Base-by-base conservation (phyloP, 2,797 vertebrate genomes). In the Corythornis leucogaster region DNA sequence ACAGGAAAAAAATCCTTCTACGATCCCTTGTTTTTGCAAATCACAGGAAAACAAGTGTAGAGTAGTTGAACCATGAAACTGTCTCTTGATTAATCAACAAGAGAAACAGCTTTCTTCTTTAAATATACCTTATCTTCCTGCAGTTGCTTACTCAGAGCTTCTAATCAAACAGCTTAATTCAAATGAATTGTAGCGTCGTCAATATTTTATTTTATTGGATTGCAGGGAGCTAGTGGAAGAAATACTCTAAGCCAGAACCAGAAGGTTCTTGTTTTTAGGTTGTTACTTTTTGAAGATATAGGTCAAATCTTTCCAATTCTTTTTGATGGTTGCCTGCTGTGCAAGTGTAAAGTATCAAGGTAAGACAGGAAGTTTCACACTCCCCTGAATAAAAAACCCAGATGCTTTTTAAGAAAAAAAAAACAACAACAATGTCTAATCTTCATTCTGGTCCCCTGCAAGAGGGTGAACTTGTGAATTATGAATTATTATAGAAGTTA, bases 21-120 rank as follows among this genome's bases (percentile, higher is more conserved):
- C 59, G 35, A 21, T 69, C 8, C 14, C 42, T 10, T 62, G 1
- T 33, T 59, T 68, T 79, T 84, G 30, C 20, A 88, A 61, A 88
- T 67, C 61, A 80, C 58, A 89, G 53, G 30, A 85, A 75, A 94
- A 76, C 14, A 73, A 80, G 11, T 15, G 4, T 2, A 19, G 17
- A 61, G 21, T n/a, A 89, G 50, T 30, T 80, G 50, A 93, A 80
- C 58, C 42, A 66, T 45, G 33, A 89, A 78, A 51, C 0, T 61
- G 82, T 40, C 58, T 22, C 50, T 77, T 89, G 81, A 92, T 90
- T 87, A 85, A 93, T 68, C 76, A 87, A 68, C 12, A 85, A 80
- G 15, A 79, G 33, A 85, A 89, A 31, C 8, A 81, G 12, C 28
- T 84, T 92, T 84, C 53, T 91, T 54, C 43, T 21, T 76, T 74